Conservation (phyloP, 1,140 invertebrate species). For the Sycophaga agraensis region DNA sequence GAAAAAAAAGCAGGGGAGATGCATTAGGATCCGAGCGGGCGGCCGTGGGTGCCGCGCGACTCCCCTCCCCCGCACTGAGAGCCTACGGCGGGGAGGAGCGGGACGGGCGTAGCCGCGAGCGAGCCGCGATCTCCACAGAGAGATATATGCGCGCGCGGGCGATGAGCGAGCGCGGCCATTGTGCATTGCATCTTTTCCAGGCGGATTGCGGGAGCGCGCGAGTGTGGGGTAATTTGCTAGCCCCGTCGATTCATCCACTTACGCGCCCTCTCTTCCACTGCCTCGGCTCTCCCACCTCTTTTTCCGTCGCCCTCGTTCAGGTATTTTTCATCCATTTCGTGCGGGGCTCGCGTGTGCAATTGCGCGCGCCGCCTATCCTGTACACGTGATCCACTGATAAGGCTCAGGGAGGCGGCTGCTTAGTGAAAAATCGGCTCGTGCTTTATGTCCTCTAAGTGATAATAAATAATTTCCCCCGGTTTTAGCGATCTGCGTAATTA, state of each 20-base stretch:
- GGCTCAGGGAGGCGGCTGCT: not conserved
- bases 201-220: not conserved
- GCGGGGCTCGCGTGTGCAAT: not conserved
- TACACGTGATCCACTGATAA: slow-evolving; percentile 2
- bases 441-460: slow-evolving; percentile 1
- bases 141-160: too few relatives aligned
- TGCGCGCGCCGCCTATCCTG: not conserved
- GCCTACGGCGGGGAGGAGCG: too few relatives aligned
- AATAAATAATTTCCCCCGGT: slow-evolving; percentile 5
- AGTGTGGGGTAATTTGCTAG: not conserved
- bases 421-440: slow-evolving; percentile 10
- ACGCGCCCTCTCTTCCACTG: not conserved
- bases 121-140: not conserved
- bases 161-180: not conserved
- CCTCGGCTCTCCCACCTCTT: not conserved
- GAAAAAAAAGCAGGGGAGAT: too few relatives aligned
- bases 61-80: too few relatives aligned
- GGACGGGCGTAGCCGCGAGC: not conserved
- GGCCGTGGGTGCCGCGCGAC: too few relatives aligned
- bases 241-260: slow-evolving; percentile 5
- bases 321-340: slow-evolving; percentile 16
- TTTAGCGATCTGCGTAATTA: not conserved
- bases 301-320: not conserved
- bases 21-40: too few relatives aligned
- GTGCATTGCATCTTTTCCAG: not conserved